Percentiles rank a stretch among this genome's conserved stretches.
These are phyloP conservation scores for Sceloporus tristichus DNA, from an alignment of 2,113 vertebrate genomes.

Conservation along the genomic window DNA sequence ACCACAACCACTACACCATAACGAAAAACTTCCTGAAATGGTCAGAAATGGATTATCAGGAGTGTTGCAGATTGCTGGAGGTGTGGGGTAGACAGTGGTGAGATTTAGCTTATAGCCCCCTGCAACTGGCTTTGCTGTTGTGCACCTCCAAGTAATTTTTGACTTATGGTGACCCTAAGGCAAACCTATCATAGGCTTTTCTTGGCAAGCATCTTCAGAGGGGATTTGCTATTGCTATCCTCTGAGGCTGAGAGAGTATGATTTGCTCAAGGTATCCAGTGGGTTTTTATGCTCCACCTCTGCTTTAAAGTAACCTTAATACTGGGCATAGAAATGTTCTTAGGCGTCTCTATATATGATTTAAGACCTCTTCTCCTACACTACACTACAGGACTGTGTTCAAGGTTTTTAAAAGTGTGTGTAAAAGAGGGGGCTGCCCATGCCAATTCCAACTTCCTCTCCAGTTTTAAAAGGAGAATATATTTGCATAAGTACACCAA, in stretches of 20 bases:
- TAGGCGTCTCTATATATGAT: conserved; percentile 19
- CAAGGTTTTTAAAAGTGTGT: not conserved
- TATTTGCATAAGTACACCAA: not conserved
- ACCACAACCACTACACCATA: too few relatives aligned
- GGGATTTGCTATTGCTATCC: too few relatives aligned
- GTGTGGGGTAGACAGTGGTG: not conserved
- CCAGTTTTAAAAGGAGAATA: not conserved
- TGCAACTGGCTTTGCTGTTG: too few relatives aligned
- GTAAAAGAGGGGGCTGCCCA: not conserved
- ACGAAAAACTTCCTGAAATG: not conserved
- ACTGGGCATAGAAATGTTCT: not conserved
- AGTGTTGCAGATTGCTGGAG: not conserved
- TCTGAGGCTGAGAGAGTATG: too few relatives aligned
- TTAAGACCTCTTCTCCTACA: conserved; percentile 18
- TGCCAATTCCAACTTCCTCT: conserved; percentile 12
- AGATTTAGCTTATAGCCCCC: too few relatives aligned
- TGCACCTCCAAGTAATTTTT: too few relatives aligned
- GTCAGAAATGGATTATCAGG: not conserved
- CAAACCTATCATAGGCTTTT: too few relatives aligned
- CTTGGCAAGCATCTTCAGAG: too few relatives aligned
- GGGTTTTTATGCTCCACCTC: too few relatives aligned
- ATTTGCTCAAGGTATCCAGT: too few relatives aligned
- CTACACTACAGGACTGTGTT: not conserved
- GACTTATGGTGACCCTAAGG: too few relatives aligned
- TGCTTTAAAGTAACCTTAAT: not conserved